Evolutionary conservation across 2,888 invertebrate genomes (phyloP).

Genomic region (Sesia apiformis): DNA sequence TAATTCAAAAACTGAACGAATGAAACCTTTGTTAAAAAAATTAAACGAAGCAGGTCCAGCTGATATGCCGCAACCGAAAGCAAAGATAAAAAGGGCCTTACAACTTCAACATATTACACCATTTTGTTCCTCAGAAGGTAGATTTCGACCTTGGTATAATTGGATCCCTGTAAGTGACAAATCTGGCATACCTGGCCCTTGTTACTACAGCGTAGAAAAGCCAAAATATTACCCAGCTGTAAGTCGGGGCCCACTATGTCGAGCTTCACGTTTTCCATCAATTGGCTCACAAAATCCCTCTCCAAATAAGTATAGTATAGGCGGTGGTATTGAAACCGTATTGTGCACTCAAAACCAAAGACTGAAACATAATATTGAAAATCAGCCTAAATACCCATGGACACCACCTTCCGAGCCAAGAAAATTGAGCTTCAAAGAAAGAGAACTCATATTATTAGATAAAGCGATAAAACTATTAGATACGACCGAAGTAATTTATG

Average conservation of each 20-base stretch:
- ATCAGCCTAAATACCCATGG: conserved; percentile 32
- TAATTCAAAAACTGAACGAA: conserved; percentile 42
- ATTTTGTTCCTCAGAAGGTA: conserved; percentile 43
- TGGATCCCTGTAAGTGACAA: conserved; percentile 37
- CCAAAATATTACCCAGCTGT: conserved; percentile 38
- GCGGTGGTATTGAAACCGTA: conserved; percentile 40
- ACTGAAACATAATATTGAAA: conserved; percentile 34
- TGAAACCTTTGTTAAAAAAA: conserved; percentile 32
- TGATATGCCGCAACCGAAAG: conserved; percentile 21
- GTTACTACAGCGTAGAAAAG: conserved; percentile 32
- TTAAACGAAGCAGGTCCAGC: conserved; percentile 34
- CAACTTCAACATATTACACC: conserved; percentile 35
- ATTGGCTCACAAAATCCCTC: conserved; percentile 23
- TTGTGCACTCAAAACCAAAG: conserved; percentile 42
- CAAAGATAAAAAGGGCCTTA: conserved; percentile 13
- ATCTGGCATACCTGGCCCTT: conserved; percentile 42
- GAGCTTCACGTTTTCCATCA: conserved; percentile 32
- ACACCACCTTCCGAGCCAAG: conserved; percentile 16
- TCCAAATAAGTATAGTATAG: conserved; percentile 40
- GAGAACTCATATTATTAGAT: conserved; percentile 18
- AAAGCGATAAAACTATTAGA: conserved; percentile 39
- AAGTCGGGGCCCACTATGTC: conserved; percentile 34
- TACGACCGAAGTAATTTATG: conserved; percentile 9
- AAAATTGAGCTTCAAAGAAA: conserved; percentile 14
- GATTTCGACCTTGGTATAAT: conserved; percentile 49